Evolutionary conservation across 2,113 vertebrate genomes (phyloP).

Genomic region (Smithornis capensis): DNA sequence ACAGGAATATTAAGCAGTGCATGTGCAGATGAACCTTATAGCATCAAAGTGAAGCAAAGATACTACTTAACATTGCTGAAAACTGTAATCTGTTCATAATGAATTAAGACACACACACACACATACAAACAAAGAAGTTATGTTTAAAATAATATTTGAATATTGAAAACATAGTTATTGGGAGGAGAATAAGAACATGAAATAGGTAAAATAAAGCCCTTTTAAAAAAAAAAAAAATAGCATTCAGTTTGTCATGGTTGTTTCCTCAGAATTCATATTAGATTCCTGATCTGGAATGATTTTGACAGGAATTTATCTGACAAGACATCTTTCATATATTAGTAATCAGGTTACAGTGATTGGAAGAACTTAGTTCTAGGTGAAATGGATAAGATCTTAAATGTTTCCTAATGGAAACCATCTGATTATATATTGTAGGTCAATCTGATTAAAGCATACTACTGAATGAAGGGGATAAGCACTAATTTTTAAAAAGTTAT

Average conservation of each 20-base stretch:
- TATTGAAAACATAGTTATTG: neutral
- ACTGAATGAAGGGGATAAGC: neutral
- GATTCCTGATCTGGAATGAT: neutral
- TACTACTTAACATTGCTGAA: neutral
- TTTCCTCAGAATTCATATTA: neutral
- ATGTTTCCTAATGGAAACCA: neutral
- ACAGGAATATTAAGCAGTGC: neutral
- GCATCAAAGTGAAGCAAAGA: neutral
- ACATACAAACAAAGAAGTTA: neutral
- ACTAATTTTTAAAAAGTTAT: neutral
- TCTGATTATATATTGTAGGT: neutral
- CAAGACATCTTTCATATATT: neutral
- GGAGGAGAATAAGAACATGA: neutral
- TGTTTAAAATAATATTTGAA: neutral
- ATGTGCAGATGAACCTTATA: neutral
- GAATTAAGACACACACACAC: neutral
- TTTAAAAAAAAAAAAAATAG: too few species aligned
- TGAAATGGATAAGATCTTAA: conserved; percentile 12
- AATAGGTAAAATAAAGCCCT: neutral
- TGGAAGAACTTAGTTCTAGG: neutral
- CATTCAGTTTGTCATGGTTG: neutral
- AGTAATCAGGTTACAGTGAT: neutral
- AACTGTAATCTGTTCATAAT: neutral
- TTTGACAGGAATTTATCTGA: conserved; percentile 27
- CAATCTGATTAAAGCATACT: neutral